These are phyloP conservation scores for Melanchra persicariae DNA, from an alignment of 2,888 invertebrate species.

Conservation along the genomic window DNA sequence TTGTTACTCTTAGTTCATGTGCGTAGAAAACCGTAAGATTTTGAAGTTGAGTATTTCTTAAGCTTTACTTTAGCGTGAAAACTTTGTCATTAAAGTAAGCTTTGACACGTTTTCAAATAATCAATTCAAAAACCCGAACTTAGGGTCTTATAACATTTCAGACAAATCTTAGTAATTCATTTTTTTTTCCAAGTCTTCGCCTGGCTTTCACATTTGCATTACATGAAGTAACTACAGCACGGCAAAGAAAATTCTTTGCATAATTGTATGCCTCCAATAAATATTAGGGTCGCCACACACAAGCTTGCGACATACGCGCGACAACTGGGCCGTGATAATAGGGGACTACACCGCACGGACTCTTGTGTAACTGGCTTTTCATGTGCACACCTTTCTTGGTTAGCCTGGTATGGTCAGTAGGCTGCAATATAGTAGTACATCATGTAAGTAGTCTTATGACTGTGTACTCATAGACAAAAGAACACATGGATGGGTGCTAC, in stretches of 20 bases:
- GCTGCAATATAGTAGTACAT: constrained; percentile 23
- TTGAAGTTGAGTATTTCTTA: no score
- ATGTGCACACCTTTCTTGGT: constrained; percentile 44
- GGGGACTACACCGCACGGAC: constrained; percentile 75
- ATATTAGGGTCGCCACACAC: constrained; percentile 71
- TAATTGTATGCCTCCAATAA: constrained; percentile 63
- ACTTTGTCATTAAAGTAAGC: no score
- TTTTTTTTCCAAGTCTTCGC: neutral
- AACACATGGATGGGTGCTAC: neutral
- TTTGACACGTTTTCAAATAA: no score
- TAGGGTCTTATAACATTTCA: no score
- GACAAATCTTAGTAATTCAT: no score
- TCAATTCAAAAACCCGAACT: no score
- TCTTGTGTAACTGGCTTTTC: constrained; percentile 70
- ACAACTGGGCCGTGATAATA: constrained; percentile 87
- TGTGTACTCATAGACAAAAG: neutral
- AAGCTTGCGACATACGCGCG: constrained; percentile 81
- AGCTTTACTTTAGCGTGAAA: no score
- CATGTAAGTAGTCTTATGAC: constrained; percentile 6
- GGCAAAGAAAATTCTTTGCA: constrained; percentile 60
- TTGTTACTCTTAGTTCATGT: constrained; percentile 14
- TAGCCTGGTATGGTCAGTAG: constrained; percentile 36
- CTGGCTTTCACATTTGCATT: constrained; percentile 33
- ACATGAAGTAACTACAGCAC: constrained; percentile 34
- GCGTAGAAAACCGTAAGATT: neutral